A percentile compares a stretch with the other conserved stretches of the same genome.
Conservation (phyloP, 1,140 invertebrate genomes). For the Penaeus vannamei region DNA sequence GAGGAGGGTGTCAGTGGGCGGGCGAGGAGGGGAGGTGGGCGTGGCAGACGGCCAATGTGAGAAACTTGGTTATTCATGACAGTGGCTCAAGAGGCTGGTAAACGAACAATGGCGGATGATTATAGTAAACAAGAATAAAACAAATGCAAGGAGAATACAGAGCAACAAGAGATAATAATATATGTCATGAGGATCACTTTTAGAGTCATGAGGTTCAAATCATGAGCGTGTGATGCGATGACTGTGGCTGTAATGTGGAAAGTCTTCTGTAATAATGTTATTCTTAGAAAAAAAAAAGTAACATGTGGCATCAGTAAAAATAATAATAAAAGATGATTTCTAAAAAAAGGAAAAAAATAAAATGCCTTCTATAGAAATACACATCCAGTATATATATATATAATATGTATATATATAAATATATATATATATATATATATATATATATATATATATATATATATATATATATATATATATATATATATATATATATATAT, state of each 20-base stretch:
- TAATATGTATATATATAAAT: constrained; percentile 10
- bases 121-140: too few species aligned
- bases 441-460: constrained; percentile 35
- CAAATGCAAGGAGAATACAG: too few species aligned
- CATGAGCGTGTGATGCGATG: too few species aligned
- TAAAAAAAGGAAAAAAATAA: not conserved
- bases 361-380: not conserved
- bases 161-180: too few species aligned
- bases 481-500: constrained; percentile 23
- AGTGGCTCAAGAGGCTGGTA: too few species aligned
- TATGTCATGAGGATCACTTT: too few species aligned
- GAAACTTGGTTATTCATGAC: not conserved
- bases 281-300: too few species aligned
- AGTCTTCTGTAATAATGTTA: too few species aligned
- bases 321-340: not conserved
- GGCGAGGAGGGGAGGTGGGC: not conserved
- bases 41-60: not conserved
- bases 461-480: constrained; percentile 27
- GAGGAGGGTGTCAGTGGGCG: constrained; percentile 7
- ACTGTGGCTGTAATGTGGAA: too few species aligned
- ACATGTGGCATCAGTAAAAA: too few species aligned
- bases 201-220: too few species aligned
- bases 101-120: too few species aligned
- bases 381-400: constrained; percentile 8
- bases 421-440: not conserved